A percentile compares a stretch with the other conserved stretches of the same genome.
These are phyloP conservation scores for Xiphophorus maculatus DNA, from an alignment of 2,113 vertebrate species.

Conservation along the genomic window DNA sequence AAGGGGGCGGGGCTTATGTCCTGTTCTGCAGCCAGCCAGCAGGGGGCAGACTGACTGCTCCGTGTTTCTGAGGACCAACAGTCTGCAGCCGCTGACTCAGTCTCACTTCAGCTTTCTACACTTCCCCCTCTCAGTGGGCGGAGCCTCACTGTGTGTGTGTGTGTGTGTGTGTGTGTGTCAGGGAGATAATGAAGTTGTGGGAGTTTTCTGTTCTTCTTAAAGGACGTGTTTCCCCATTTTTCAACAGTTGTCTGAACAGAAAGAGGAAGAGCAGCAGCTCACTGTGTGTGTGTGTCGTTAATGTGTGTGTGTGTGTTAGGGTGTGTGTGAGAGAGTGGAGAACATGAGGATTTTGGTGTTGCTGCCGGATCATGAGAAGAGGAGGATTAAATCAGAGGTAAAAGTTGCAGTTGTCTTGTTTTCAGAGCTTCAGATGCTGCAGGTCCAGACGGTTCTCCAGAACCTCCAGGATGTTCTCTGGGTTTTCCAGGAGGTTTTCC, in stretches of 20 bases:
- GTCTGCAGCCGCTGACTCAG: not conserved
- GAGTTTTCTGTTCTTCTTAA: slow-evolving; percentile 54
- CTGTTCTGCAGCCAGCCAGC: not conserved
- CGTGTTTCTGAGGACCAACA: fast-evolving
- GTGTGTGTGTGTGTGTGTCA: slow-evolving; percentile 46
- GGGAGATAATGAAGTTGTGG: slow-evolving; percentile 31
- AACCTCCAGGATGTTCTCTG: not conserved
- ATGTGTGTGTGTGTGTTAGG: slow-evolving; percentile 18
- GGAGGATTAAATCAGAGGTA: slow-evolving; percentile 77
- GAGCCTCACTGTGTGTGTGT: slow-evolving; percentile 37
- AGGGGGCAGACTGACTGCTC: not conserved
- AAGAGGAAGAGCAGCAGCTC: slow-evolving; percentile 60
- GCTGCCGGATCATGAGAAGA: slow-evolving; percentile 80
- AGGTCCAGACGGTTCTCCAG: not conserved
- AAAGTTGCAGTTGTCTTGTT: slow-evolving; percentile 29
- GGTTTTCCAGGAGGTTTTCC: not conserved
- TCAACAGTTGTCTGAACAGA: slow-evolving; percentile 67
- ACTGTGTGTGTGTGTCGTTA: not conserved
- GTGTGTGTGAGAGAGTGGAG: slow-evolving; percentile 13
- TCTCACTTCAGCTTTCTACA: slow-evolving; percentile 33
- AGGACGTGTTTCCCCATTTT: slow-evolving; percentile 77
- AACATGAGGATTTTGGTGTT: slow-evolving; percentile 81
- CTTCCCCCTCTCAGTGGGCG: slow-evolving; percentile 49
- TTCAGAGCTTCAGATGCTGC: not conserved
- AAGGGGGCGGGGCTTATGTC: not conserved